Evolutionary conservation across 2,888 invertebrate genomes (phyloP).

Genomic region (Orthosia gracilis): DNA sequence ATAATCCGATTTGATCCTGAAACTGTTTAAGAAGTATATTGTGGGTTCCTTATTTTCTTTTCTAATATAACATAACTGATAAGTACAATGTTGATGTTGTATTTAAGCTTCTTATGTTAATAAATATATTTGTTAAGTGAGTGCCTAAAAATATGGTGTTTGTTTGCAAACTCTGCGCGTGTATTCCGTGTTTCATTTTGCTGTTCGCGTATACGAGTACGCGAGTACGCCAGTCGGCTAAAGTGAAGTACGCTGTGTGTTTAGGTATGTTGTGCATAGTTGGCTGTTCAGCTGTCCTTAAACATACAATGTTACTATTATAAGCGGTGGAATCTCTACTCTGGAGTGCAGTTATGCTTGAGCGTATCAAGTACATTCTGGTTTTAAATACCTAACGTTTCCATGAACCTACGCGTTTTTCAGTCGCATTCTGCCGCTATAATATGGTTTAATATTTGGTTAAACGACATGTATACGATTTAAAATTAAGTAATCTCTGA

Average conservation of each 20-base stretch:
- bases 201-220: not conserved
- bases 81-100: not conserved
- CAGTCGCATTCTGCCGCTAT: not conserved
- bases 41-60: not conserved
- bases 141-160: not conserved
- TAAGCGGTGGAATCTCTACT: conserved; percentile 8
- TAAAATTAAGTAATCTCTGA: not conserved
- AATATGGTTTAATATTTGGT: not conserved
- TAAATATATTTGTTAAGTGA: not conserved
- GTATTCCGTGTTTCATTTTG: conserved; percentile 5
- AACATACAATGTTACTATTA: conserved; percentile 31
- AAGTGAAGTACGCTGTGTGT: not conserved
- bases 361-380: not conserved
- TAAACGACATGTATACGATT: not conserved
- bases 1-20: conserved; percentile 29
- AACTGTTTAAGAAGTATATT: not conserved
- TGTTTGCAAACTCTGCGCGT: not conserved
- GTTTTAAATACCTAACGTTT: not conserved
- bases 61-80: not conserved
- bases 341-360: not conserved
- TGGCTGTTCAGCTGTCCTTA: not conserved
- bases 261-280: conserved; percentile 7
- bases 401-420: not conserved
- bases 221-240: not conserved
- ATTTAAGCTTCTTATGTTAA: conserved; percentile 6